A percentile compares a stretch with the other conserved stretches of the same genome.
Evolutionary conservation across 1,140 invertebrate genomes (phyloP).

Genomic region (Zaprionus ghesquierei): DNA sequence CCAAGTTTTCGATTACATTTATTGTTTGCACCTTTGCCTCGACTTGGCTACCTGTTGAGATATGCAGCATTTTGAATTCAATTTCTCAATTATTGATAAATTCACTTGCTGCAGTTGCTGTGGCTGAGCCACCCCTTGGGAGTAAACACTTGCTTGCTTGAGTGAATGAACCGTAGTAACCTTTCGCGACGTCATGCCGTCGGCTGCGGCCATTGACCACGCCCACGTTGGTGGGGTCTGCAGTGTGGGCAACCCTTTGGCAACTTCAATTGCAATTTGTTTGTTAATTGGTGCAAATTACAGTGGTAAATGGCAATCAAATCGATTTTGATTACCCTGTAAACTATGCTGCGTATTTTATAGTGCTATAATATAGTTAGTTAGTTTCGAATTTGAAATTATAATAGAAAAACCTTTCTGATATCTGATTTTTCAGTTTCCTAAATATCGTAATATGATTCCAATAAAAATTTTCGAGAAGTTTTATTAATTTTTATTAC

Average conservation of each 20-base stretch:
- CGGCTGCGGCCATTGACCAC: conserved; percentile 25
- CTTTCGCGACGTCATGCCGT: conserved; percentile 17
- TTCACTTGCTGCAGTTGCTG: neutral
- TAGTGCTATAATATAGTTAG: too few species aligned
- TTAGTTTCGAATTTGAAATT: too few species aligned
- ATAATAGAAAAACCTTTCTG: neutral
- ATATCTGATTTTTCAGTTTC: too few species aligned
- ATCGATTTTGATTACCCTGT: conserved; percentile 55
- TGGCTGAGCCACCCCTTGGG: neutral
- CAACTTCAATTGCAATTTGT: conserved; percentile 51
- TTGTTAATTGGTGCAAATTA: conserved; percentile 70
- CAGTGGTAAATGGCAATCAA: conserved; percentile 41
- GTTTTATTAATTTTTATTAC: too few species aligned
- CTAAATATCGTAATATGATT: too few species aligned
- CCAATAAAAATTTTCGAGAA: too few species aligned
- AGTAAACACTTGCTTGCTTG: neutral
- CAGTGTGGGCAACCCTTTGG: neutral
- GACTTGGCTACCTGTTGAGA: conserved; percentile 16
- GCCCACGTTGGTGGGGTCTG: conserved; percentile 25
- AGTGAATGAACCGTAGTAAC: conserved; percentile 71
- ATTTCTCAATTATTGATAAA: conserved; percentile 37
- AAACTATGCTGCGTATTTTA: too few species aligned
- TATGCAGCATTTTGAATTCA: conserved; percentile 23
- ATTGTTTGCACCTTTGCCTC: neutral
- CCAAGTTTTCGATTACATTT: neutral